These are phyloP conservation scores for Larimichthys crocea DNA, from an alignment of 2,113 vertebrate species.

Conservation along the genomic window DNA sequence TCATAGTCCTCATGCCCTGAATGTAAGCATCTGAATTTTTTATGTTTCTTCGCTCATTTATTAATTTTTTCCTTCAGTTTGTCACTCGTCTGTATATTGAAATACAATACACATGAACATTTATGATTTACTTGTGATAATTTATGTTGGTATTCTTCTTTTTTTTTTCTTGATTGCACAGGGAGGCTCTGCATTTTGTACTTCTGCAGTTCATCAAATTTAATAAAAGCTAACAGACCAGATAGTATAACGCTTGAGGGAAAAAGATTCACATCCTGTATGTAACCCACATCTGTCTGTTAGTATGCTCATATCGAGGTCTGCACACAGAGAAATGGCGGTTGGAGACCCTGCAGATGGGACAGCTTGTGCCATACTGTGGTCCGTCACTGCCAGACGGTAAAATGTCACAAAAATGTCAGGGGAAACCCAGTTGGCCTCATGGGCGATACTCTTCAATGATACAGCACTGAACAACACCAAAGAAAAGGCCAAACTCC, in stretches of 20 bases:
- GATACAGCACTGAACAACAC: slow-evolving; percentile 64
- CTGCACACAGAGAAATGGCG: slow-evolving; percentile 49
- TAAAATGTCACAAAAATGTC: slow-evolving; percentile 80
- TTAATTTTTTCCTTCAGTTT: not conserved
- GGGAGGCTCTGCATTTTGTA: not conserved
- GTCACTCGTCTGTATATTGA: no score
- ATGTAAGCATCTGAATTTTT: not conserved
- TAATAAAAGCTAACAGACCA: slow-evolving; percentile 41
- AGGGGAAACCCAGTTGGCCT: slow-evolving; percentile 70
- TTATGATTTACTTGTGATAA: slow-evolving; percentile 16
- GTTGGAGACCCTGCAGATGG: slow-evolving; percentile 68
- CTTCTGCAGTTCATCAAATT: slow-evolving; percentile 37
- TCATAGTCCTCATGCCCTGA: not conserved
- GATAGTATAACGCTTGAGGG: slow-evolving; percentile 28
- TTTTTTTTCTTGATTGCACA: not conserved
- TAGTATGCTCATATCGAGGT: slow-evolving; percentile 40
- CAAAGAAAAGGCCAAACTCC: slow-evolving; percentile 71
- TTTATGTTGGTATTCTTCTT: no score
- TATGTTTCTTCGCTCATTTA: not conserved
- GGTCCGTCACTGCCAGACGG: slow-evolving; percentile 71
- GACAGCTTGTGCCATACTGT: slow-evolving; percentile 67
- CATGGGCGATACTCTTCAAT: slow-evolving; percentile 52
- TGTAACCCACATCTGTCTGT: slow-evolving; percentile 38
- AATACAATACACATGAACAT: not conserved
- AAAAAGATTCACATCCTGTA: slow-evolving; percentile 24